Evolutionary conservation across 2,888 invertebrate species (phyloP), one percentile per base, ranked within the genome.

Genomic region (Idaea dimidiata): DNA sequence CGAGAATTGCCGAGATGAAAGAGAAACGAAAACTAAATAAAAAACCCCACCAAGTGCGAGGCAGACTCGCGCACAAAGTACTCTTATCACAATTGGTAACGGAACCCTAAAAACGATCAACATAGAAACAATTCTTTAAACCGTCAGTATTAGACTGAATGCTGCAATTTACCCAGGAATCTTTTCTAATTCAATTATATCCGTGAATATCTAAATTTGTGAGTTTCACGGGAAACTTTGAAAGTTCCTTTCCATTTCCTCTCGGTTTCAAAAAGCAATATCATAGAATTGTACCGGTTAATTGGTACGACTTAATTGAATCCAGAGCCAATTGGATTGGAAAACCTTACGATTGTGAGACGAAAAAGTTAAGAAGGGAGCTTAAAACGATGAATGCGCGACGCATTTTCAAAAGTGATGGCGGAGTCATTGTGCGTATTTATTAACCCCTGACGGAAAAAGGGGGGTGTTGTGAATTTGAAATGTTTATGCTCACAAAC

Each of bases 131-230:
- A 24, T 5, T 24, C 87, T 86, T 80, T 86, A 87, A 83, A 81
- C 81, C 75, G 79, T 76, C 75, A 77, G 71, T 72, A 66, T 77
- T 82, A 79, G 59, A 72, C 69, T 73, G 72, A 72, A 72, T 75
- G 72, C 75, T 77, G 74, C 80, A 81, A 86, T 86, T 86, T 82
- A 81, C 84, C 81, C 78, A 75, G 77, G 62, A 81, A 76, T 79
- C 80, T 80, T 82, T 64, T 76, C 77, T 80, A 82, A 83, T 86
- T 87, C 81, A 80, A 87, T 87, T 83, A 85, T 74, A 78, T 71
- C 72, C 72, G 68, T 65, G 72, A 77, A 79, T 76, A 80, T 83
- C 83, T 76, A 75, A 84, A 78, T 77, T 70, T 72, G 76, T 71
- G 70, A 67, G 70, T 76, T 76, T 68, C 62, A 59, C 63, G 62